A percentile compares a stretch with the other conserved stretches of the same genome.
Evolutionary conservation across 2,797 vertebrate species (phyloP).

Genomic region (Cygnus olor): DNA sequence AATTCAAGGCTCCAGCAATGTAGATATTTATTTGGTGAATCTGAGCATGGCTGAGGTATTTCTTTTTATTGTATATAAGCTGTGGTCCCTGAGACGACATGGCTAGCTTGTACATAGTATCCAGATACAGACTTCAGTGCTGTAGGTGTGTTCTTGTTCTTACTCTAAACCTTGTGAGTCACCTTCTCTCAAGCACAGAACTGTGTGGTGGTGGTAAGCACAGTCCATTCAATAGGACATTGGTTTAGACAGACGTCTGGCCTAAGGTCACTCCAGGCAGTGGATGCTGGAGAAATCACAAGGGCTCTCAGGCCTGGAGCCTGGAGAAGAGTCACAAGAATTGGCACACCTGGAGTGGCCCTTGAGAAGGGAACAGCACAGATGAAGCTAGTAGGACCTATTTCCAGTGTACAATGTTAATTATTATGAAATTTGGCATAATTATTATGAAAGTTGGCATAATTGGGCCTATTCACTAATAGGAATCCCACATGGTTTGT

Average conservation of each 20-base stretch:
- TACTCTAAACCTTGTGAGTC: neutral
- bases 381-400: neutral
- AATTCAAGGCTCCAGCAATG: neutral
- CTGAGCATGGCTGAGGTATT: neutral
- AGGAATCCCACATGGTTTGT: neutral
- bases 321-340: neutral
- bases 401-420: neutral
- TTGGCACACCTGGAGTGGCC: neutral
- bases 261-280: neutral
- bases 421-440: neutral
- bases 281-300: fast-evolving
- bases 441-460: neutral
- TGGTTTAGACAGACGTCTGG: neutral
- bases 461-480: neutral
- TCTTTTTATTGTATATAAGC: neutral
- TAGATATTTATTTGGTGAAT: neutral
- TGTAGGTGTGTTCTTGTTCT: neutral
- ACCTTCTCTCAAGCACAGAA: neutral
- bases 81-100: neutral
- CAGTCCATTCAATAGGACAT: neutral
- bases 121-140: neutral
- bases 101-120: neutral
- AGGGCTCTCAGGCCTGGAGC: neutral
- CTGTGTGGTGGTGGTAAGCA: neutral
- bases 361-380: neutral